Evolutionary conservation across 2,797 vertebrate species (phyloP).

Genomic region (Chloroceryle inda): DNA sequence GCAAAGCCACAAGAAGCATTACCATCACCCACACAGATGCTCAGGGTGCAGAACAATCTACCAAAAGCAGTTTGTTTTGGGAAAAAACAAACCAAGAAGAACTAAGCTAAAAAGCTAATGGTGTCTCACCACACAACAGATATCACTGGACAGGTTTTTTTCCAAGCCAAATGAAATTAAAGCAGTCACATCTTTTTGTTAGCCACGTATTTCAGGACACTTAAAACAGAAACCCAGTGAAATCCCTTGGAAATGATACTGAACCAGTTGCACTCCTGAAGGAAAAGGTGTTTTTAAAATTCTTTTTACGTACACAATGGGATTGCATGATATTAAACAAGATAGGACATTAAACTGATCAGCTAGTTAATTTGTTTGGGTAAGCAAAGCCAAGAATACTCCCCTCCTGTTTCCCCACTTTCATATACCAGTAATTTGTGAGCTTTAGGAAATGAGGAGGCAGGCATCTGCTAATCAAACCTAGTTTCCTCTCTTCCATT

Average conservation of each 20-base stretch:
- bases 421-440: neutral
- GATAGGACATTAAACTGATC: fast-evolving
- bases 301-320: neutral
- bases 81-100: neutral
- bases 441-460: neutral
- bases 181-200: fast-evolving
- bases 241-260: neutral
- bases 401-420: neutral
- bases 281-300: neutral
- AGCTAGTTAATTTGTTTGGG: neutral
- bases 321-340: fast-evolving
- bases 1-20: neutral
- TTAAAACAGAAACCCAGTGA: neutral
- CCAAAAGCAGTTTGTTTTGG: neutral
- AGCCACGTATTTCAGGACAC: neutral
- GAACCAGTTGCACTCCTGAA: neutral
- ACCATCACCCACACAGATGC: neutral
- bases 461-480: neutral
- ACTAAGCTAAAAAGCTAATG: neutral
- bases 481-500: neutral
- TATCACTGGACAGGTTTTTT: neutral
- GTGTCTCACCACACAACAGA: neutral
- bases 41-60: neutral
- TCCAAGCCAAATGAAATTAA: neutral
- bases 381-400: neutral